Percentiles rank a stretch among this genome's conserved stretches.
Conservation (phyloP, 2,888 invertebrate species). For the Dorcus hopei region DNA sequence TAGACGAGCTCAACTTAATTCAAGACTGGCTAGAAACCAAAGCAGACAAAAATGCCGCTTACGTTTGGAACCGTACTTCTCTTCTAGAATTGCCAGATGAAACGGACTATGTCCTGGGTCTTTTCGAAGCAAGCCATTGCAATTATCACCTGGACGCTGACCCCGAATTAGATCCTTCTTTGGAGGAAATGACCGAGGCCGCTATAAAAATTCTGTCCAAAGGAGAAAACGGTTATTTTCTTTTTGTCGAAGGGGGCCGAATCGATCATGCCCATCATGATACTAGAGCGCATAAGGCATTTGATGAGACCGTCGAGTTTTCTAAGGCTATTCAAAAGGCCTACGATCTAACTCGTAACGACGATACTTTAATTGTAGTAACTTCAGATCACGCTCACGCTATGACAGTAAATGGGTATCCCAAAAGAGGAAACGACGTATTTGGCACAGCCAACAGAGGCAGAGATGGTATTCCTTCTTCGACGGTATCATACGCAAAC, state of each 20-base stretch:
- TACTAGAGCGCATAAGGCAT: conserved; percentile 61
- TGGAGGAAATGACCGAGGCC: conserved; percentile 75
- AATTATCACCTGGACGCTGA: conserved; percentile 65
- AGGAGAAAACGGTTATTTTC: conserved; percentile 64
- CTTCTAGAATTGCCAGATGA: conserved; percentile 53
- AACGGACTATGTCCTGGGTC: conserved; percentile 53
- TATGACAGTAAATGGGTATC: conserved; percentile 74
- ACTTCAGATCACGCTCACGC: conserved; percentile 78
- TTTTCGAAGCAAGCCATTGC: conserved; percentile 39
- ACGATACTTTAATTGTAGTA: conserved; percentile 77
- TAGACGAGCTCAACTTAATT: conserved; percentile 66
- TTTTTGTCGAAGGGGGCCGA: conserved; percentile 75
- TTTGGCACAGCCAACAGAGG: conserved; percentile 53
- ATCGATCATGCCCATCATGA: conserved; percentile 79
- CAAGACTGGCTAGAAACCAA: conserved; percentile 62
- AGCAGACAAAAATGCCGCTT: conserved; percentile 46
- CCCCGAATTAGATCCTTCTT: conserved; percentile 56
- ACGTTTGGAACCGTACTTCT: conserved; percentile 57
- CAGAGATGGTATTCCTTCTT: conserved; percentile 60
- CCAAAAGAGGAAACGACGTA: conserved; percentile 59
- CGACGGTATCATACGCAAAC: conserved; percentile 71
- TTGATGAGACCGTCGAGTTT: conserved; percentile 78
- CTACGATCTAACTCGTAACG: conserved; percentile 57
- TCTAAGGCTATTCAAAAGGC: conserved; percentile 56
- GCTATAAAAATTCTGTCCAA: conserved; percentile 63